phyloP scores from a whole-genome alignment of 2,888 invertebrate species.

The Abscondita cerata region DNA sequence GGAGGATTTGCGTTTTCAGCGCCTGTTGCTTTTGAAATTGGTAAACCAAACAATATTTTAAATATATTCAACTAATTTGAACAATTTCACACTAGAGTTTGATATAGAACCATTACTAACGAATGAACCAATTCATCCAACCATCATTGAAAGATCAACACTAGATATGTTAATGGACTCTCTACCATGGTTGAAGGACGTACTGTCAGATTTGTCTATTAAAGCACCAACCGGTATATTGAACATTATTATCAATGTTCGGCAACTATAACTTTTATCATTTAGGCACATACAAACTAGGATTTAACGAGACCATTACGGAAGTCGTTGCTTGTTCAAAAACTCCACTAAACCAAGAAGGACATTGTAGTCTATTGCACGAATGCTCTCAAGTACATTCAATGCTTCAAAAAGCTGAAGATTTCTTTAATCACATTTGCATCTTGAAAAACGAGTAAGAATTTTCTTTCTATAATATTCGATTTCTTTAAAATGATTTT shows the following conservation, averaged over 20 bases:
- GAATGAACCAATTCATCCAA: not conserved
- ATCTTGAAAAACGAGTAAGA: slow-evolving; percentile 24
- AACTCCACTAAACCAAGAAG: slow-evolving; percentile 12
- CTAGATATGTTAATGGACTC: not conserved
- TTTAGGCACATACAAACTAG: slow-evolving; percentile 24
- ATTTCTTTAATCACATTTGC: slow-evolving; percentile 16
- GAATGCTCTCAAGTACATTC: slow-evolving; percentile 21
- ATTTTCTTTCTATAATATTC: too few relatives aligned
- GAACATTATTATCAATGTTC: not conserved
- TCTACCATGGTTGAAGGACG: slow-evolving; percentile 19
- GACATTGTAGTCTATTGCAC: slow-evolving; percentile 21
- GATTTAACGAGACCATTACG: slow-evolving; percentile 18
- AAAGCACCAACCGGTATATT: slow-evolving; percentile 10
- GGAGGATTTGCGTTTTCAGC: too few relatives aligned
- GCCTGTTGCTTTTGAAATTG: too few relatives aligned
- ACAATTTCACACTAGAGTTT: too few relatives aligned
- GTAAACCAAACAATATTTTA: too few relatives aligned
- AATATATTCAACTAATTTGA: too few relatives aligned
- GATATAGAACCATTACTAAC: too few relatives aligned
- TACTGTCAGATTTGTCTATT: slow-evolving; percentile 10
- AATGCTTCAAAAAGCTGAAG: not conserved
- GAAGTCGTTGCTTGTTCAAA: slow-evolving; percentile 16
- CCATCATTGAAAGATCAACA: not conserved
- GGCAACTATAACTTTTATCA: not conserved
- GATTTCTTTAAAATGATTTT: too few relatives aligned